A percentile compares a stretch with the other conserved stretches of the same genome.
phyloP scores from a whole-genome alignment of 1,140 invertebrate species.

The Pachypeltis micranthus region DNA sequence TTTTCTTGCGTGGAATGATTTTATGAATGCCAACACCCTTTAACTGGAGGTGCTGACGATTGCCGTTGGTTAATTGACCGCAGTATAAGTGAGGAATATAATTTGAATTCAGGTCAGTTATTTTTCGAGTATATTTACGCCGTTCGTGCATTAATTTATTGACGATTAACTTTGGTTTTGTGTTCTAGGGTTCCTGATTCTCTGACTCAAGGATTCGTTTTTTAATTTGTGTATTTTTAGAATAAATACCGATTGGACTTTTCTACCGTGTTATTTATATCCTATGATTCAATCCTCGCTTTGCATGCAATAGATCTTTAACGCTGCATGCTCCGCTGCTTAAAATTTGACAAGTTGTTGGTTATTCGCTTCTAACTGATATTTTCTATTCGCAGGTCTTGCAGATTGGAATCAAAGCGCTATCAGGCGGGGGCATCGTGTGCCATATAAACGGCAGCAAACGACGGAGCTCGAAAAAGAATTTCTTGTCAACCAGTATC shows the following conservation, averaged over 20 bases:
- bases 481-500: conserved; percentile 97
- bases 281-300: conserved; percentile 2
- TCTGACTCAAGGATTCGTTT: not conserved
- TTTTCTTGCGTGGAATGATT: not conserved
- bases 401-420: conserved; percentile 18
- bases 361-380: not conserved
- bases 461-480: conserved; percentile 95
- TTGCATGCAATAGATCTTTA: not conserved
- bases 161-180: not conserved
- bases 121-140: not conserved
- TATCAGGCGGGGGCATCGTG: conserved; percentile 19
- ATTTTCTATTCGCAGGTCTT: conserved; percentile 15
- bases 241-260: not conserved
- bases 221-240: conserved; percentile 4
- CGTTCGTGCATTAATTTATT: not conserved
- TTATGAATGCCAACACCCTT: not conserved
- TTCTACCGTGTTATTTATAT: conserved; percentile 1
- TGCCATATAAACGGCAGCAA: conserved; percentile 89
- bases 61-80: not conserved
- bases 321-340: not conserved
- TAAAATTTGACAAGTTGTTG: not conserved
- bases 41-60: not conserved
- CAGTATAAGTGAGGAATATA: not conserved
- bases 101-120: conserved; percentile 1
- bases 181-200: not conserved